A percentile compares a stretch with the other conserved stretches of the same genome.
Evolutionary conservation across 1,140 invertebrate genomes (phyloP).

Genomic region (Platorchestia sp.): DNA sequence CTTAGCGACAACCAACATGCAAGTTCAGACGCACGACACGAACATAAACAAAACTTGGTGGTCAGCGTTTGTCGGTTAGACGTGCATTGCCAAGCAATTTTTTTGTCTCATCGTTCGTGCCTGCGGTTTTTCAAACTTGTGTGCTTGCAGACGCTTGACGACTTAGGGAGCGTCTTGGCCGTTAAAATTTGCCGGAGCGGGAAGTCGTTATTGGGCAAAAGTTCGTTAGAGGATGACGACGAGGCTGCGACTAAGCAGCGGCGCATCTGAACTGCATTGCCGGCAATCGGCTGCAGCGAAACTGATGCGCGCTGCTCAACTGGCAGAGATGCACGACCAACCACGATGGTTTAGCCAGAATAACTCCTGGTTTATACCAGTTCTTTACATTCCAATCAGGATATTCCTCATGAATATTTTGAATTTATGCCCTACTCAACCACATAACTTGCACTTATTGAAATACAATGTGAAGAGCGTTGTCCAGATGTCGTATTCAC

Average conservation of each 20-base stretch:
- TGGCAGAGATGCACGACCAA: neutral
- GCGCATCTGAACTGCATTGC: neutral
- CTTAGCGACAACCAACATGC: neutral
- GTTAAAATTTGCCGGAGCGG: neutral
- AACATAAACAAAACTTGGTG: neutral
- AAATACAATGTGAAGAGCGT: neutral
- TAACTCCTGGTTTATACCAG: neutral
- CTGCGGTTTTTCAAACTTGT: conserved; percentile 7
- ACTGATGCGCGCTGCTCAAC: neutral
- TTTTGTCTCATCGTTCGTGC: neutral
- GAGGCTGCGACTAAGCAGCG: neutral
- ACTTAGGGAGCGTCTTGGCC: neutral
- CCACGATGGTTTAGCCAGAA: neutral
- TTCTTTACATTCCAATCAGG: neutral
- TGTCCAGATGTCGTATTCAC: neutral
- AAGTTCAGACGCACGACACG: neutral
- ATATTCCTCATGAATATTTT: neutral
- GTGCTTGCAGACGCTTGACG: conserved; percentile 4
- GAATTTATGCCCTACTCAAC: neutral
- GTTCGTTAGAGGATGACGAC: neutral
- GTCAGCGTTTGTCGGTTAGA: neutral
- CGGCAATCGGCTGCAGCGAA: too few species aligned
- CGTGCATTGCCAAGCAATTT: neutral
- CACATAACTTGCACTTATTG: neutral
- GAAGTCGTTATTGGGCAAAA: neutral